Conservation (phyloP, 1,140 invertebrate species). For the Cryptotermes secundus region DNA sequence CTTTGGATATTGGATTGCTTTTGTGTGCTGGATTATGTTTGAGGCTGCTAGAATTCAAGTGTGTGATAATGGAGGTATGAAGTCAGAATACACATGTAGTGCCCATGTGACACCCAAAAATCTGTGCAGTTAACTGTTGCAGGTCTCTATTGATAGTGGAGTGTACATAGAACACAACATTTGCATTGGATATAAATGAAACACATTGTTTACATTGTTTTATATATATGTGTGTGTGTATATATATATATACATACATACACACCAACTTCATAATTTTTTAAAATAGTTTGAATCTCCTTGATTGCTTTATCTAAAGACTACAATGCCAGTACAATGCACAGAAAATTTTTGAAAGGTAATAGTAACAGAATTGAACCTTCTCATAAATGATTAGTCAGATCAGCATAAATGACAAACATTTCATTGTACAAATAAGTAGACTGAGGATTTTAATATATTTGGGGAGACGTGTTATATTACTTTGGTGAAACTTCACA, state of each 20-base stretch:
- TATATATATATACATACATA: too few relatives aligned
- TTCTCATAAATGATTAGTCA: not conserved
- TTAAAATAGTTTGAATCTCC: not conserved
- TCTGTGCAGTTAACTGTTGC: not conserved
- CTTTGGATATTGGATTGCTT: not conserved
- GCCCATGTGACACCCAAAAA: not conserved
- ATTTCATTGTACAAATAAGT: not conserved
- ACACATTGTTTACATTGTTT: not conserved
- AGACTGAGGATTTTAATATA: not conserved
- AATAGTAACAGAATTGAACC: not conserved
- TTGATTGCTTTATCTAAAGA: not conserved
- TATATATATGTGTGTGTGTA: too few relatives aligned
- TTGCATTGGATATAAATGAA: not conserved
- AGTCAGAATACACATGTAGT: not conserved
- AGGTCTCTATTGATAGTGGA: not conserved
- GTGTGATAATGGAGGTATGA: not conserved
- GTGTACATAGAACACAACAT: conserved; percentile 3
- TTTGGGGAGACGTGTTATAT: not conserved
- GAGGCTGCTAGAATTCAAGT: not conserved
- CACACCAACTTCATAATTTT: not conserved
- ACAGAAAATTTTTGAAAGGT: not conserved
- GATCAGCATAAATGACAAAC: not conserved
- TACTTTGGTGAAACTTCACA: not conserved
- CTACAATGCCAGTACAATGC: not conserved
- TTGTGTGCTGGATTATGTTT: not conserved